These are phyloP conservation scores for Pachyuromys duprasi DNA, from an alignment of 2,797 vertebrate species.

Conservation along the genomic window DNA sequence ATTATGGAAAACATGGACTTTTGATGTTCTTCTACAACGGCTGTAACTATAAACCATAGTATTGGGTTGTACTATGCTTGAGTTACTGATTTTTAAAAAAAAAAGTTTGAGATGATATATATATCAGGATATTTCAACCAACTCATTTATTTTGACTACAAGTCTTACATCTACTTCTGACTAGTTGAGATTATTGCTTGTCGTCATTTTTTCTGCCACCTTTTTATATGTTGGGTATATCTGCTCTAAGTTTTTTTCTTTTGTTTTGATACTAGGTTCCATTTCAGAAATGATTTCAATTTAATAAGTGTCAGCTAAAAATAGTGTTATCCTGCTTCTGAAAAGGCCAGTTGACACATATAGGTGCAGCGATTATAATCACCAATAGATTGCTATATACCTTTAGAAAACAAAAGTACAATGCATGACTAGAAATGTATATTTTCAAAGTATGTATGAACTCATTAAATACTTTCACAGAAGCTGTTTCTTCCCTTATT, in stretches of 20 bases:
- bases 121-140: not conserved
- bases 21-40: not conserved
- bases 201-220: not conserved
- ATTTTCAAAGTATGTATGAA: constrained; percentile 66
- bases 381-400: constrained; percentile 19
- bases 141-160: not conserved
- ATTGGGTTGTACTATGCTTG: not conserved
- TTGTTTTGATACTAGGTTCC: not conserved
- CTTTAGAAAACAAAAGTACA: constrained; percentile 35
- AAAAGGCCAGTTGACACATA: constrained; percentile 30
- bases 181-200: not conserved
- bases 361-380: constrained; percentile 1
- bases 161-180: not conserved
- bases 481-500: not conserved
- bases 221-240: not conserved
- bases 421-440: not conserved
- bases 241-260: not conserved
- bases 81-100: not conserved
- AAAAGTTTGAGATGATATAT: not conserved
- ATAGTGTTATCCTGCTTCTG: not conserved
- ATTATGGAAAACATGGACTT: not conserved
- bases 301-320: constrained; percentile 66
- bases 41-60: not conserved
- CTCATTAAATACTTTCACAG: constrained; percentile 26
- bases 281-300: not conserved